A percentile compares a stretch with the other conserved stretches of the same genome.
These are phyloP conservation scores for Vombatus ursinus DNA, from an alignment of 2,113 vertebrate genomes.

Conservation along the genomic window DNA sequence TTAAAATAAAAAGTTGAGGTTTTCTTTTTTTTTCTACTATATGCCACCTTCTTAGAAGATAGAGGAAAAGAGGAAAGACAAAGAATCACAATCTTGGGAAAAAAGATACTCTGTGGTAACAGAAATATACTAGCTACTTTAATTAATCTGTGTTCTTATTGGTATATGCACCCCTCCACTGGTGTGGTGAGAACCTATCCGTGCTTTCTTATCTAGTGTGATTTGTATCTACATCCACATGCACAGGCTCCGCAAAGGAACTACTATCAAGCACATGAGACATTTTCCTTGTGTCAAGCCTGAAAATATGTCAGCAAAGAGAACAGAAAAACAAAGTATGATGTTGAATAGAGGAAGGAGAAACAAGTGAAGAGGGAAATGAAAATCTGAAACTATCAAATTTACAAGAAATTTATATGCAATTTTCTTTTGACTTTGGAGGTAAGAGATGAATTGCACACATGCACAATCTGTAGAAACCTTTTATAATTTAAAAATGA, in stretches of 20 bases:
- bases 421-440: constrained; percentile 41
- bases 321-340: constrained; percentile 23
- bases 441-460: constrained; percentile 1
- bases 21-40: background rate
- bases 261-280: background rate
- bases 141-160: background rate
- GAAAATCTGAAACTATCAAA: background rate
- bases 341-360: background rate
- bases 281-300: background rate
- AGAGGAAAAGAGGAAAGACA: background rate
- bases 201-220: background rate
- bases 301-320: constrained; percentile 21
- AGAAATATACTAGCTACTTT: background rate
- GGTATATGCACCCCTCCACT: background rate
- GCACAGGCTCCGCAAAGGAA: background rate
- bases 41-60: background rate
- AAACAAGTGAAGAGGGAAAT: constrained; percentile 11
- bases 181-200: background rate
- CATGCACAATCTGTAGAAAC: constrained; percentile 23
- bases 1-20: background rate
- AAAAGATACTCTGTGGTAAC: background rate
- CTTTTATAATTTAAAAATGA: constrained; percentile 26
- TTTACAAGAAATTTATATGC: background rate
- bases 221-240: background rate
- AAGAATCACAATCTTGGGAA: background rate